Conservation (phyloP, 2,888 invertebrate genomes). For the Polymixis lichenea region DNA sequence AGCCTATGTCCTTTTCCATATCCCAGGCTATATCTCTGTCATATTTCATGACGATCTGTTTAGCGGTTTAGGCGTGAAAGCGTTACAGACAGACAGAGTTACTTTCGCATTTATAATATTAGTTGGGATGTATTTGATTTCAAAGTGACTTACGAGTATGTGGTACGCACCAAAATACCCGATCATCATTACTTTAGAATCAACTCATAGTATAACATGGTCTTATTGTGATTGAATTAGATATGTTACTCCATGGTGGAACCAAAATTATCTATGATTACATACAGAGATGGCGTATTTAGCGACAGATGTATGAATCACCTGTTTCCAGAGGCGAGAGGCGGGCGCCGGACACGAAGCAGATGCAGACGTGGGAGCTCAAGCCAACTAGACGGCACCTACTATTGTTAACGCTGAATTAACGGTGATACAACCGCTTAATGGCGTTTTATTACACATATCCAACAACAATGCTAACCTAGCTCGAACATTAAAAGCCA, state of each 20-base stretch:
- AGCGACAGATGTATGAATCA: slow-evolving; percentile 70
- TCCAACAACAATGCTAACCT: slow-evolving; percentile 34
- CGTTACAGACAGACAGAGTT: too few species aligned
- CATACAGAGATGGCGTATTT: slow-evolving; percentile 57
- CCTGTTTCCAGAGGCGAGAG: slow-evolving; percentile 62
- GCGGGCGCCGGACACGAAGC: slow-evolving; percentile 66
- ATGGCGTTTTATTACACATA: slow-evolving; percentile 56
- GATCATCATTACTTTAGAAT: not conserved
- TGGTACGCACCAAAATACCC: too few species aligned
- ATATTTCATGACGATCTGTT: too few species aligned
- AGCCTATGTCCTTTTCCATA: too few species aligned
- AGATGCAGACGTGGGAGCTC: slow-evolving; percentile 70
- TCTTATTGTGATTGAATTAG: slow-evolving; percentile 8
- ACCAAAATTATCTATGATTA: slow-evolving; percentile 58
- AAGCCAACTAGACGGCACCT: slow-evolving; percentile 62
- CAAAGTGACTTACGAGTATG: not conserved
- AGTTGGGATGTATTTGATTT: not conserved
- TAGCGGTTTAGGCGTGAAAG: too few species aligned
- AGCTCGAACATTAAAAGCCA: slow-evolving; percentile 51
- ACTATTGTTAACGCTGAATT: slow-evolving; percentile 63
- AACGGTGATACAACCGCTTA: slow-evolving; percentile 53
- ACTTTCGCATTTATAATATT: too few species aligned
- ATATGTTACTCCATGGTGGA: slow-evolving; percentile 18
- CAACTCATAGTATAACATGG: not conserved
- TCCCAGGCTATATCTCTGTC: too few species aligned